Evolutionary conservation across 92 coral and sea anemone genomes (phyloP).

Genomic region (Porites evermanni): DNA sequence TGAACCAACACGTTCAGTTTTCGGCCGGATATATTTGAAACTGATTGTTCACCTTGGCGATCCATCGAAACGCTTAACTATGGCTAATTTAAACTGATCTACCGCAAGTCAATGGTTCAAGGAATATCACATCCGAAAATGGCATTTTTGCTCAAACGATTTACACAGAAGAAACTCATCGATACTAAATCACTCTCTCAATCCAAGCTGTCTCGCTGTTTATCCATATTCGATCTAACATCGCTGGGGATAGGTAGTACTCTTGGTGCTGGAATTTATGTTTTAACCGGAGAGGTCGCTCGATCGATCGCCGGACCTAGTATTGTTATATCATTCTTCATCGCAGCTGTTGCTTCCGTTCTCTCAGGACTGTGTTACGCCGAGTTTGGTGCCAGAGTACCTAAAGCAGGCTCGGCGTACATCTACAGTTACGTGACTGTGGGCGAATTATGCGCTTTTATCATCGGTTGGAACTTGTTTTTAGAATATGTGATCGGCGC

Average conservation of each 20-base stretch:
- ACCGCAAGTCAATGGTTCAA: not conserved
- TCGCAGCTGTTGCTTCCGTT: constrained; percentile 71
- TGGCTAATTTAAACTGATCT: not conserved
- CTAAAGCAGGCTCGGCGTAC: constrained; percentile 72
- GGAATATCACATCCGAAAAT: not conserved
- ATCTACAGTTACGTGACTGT: constrained; percentile 66
- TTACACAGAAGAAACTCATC: not conserved
- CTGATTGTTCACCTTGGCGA: not conserved
- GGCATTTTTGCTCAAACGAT: not conserved
- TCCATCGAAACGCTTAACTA: not conserved
- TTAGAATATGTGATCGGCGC: constrained; percentile 69
- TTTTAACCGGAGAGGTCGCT: constrained; percentile 74
- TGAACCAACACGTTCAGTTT: not conserved
- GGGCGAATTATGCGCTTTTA: constrained; percentile 80
- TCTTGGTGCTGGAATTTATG: constrained; percentile 46
- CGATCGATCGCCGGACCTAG: constrained; percentile 77
- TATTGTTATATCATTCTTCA: constrained; percentile 66
- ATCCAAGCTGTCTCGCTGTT: not conserved
- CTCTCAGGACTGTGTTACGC: constrained; percentile 75
- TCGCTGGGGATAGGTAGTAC: not conserved
- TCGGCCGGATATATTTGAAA: not conserved
- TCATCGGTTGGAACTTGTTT: constrained; percentile 76
- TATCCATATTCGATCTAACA: constrained; percentile 17
- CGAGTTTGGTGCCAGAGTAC: constrained; percentile 31
- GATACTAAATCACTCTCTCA: not conserved